Conservation (phyloP, 2,888 invertebrate species). For the Pristionchus japonicus region DNA sequence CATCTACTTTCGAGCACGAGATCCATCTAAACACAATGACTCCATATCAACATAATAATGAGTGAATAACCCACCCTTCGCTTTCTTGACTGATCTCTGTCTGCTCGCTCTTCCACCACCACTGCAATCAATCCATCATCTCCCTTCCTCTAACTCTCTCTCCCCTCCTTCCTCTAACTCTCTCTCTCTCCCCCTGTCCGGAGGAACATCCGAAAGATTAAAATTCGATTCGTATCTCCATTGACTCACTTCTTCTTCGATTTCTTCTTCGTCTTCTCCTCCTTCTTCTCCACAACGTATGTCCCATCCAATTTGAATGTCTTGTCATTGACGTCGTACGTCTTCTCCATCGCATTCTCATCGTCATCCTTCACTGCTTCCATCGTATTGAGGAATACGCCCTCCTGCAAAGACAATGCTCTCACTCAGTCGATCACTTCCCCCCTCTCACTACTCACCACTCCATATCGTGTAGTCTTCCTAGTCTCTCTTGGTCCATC, state of each 20-base stretch:
- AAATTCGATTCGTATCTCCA: not conserved
- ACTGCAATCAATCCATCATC: not conserved
- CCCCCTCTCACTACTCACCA: not conserved
- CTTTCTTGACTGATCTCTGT: not conserved
- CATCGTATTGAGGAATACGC: conserved; percentile 25
- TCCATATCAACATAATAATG: not conserved
- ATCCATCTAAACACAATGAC: not conserved
- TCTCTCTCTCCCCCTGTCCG: not conserved
- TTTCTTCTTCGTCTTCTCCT: not conserved
- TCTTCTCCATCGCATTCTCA: conserved; percentile 8
- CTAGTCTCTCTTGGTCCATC: conserved; percentile 1
- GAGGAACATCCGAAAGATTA: not conserved
- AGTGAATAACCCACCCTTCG: not conserved
- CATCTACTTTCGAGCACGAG: not conserved
- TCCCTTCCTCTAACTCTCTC: not conserved
- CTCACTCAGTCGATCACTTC: not conserved
- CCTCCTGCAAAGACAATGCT: not conserved
- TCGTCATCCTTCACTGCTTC: conserved; percentile 24
- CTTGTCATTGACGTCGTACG: not conserved
- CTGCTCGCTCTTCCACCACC: not conserved
- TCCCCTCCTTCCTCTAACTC: not conserved
- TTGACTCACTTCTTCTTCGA: not conserved
- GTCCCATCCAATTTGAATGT: conserved; percentile 23
- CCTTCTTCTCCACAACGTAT: too few relatives aligned
- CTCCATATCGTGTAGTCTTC: not conserved